Base-by-base conservation (phyloP, 2,797 vertebrate species). In the Gambusia yucatana region DNA sequence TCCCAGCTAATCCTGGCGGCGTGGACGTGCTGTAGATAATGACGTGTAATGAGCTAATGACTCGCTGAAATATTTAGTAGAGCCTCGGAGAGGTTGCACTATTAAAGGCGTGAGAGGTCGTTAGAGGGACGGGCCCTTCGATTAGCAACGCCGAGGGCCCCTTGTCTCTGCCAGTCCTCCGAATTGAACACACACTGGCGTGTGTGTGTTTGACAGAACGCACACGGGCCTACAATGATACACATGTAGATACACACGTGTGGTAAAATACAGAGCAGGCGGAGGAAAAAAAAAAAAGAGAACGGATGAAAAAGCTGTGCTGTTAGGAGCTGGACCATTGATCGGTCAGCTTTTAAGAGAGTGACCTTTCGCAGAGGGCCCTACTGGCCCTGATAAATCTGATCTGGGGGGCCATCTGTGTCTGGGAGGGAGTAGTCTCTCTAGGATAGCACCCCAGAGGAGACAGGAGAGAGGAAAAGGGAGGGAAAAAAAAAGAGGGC, bases 281-380 rank as follows among this genome's bases (percentile, higher is more conserved):
- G 2, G 48, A 3, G 48, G 2, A 2, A 1, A 25, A 76, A 78
- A 84, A 71, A 65, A n/a, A 77, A 46, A 71, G 77, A 16, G 50
- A 72, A 36, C 20, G 6, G 76, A 3, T 71, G 73, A 81, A n/a
- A 90, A 91, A 92, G 85, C 90, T 79, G 73, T 93, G 91, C 94
- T 93, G 89, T 90, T 90, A 94, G 92, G 93, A 96, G 93, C 92
- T 94, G 92, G 90, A 88, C 87, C 94, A 96, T 96, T 96, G 96
- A 97, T 97, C 95, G 96, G 94, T 92, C 93, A 93, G 96, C 96
- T 97, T 97, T 97, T 97, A 97, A 95, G 97, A 96, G 95, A 96
- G 94, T 97, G 96, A 96, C 96, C 96, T 96, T 96, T 96, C 91
- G 93, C 93, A 88, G 96, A 97, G 96, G 93, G 94, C 96, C 96